phyloP scores from a whole-genome alignment of 2,888 invertebrate species.

The Allygus modestus region DNA sequence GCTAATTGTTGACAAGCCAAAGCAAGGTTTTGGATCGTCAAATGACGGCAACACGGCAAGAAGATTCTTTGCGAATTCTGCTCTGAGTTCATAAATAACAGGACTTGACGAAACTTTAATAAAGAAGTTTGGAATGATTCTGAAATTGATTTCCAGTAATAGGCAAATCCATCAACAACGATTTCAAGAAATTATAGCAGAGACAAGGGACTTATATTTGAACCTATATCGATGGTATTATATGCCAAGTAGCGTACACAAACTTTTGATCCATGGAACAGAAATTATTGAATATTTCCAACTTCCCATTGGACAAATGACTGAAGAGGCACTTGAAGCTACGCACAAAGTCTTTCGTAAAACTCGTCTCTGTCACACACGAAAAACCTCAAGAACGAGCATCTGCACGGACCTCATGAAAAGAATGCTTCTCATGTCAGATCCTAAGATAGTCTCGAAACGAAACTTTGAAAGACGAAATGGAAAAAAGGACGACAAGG shows the following conservation, averaged over 20 bases:
- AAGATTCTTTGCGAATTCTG: not conserved
- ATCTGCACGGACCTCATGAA: not conserved
- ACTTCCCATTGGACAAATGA: not conserved
- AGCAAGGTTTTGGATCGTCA: not conserved
- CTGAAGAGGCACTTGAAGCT: not conserved
- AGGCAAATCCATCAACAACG: not conserved
- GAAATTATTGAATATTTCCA: not conserved
- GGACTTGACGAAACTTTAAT: not conserved
- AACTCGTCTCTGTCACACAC: not conserved
- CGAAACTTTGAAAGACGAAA: no score
- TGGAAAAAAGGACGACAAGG: no score
- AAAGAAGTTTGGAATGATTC: not conserved
- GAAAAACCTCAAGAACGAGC: not conserved
- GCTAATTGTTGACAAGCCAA: not conserved
- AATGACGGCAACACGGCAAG: not conserved
- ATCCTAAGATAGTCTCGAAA: not conserved
- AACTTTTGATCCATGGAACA: not conserved
- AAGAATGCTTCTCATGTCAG: not conserved
- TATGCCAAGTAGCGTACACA: conserved; percentile 15
- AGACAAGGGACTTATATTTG: not conserved
- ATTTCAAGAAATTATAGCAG: no score
- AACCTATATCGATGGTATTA: not conserved
- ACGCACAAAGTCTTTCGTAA: not conserved
- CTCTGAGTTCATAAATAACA: not conserved
- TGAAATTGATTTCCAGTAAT: not conserved